A percentile compares a stretch with the other conserved stretches of the same genome.
phyloP scores from a whole-genome alignment of 2,888 invertebrate species.

The Encarsia formosa region DNA sequence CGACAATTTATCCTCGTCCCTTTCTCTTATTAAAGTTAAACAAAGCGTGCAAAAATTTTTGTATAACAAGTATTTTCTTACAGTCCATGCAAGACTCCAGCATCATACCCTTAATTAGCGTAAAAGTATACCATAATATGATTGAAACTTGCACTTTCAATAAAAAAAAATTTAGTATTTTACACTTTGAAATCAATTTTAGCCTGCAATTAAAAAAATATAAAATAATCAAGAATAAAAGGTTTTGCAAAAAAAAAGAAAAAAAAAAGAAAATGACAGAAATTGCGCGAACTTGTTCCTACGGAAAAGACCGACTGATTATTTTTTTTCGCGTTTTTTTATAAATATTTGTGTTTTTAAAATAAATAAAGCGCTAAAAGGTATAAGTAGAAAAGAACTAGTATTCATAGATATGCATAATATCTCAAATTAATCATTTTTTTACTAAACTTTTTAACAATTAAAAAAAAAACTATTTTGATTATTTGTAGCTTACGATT shows the following conservation, averaged over 20 bases:
- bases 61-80: slow-evolving; percentile 25
- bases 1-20: slow-evolving; percentile 6
- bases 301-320: slow-evolving; percentile 18
- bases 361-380: background rate
- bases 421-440: too few species aligned
- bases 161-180: slow-evolving; percentile 39
- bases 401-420: too few species aligned
- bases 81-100: slow-evolving; percentile 21
- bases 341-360: too few species aligned
- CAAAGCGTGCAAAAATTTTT: slow-evolving; percentile 9
- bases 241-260: slow-evolving; percentile 2
- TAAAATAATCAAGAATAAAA: slow-evolving; percentile 11
- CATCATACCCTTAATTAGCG: slow-evolving; percentile 27
- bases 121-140: slow-evolving; percentile 7
- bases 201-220: slow-evolving; percentile 16
- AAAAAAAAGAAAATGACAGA: background rate
- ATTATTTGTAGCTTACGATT: background rate
- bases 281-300: slow-evolving; percentile 25
- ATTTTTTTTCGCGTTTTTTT: slow-evolving; percentile 16
- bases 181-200: slow-evolving; percentile 35
- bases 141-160: background rate
- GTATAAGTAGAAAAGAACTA: too few species aligned
- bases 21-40: slow-evolving; percentile 8
- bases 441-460: background rate
- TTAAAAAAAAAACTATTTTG: background rate